Percentiles rank a stretch among this genome's conserved stretches.
Conservation (phyloP, 2,888 invertebrate genomes). For the Eupithecia vulgata region DNA sequence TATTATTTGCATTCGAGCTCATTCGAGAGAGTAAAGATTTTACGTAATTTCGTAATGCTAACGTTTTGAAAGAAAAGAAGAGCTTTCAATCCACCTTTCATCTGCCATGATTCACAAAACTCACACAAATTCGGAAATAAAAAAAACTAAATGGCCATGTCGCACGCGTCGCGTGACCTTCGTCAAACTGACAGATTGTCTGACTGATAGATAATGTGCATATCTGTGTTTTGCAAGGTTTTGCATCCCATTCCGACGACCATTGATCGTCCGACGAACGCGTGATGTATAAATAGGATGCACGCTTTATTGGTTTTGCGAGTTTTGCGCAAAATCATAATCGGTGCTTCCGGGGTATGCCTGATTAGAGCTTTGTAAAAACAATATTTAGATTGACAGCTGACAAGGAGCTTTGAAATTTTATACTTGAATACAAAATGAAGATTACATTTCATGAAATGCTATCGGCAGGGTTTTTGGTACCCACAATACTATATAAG, state of each 20-base stretch:
- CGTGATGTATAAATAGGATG: slow-evolving; percentile 29
- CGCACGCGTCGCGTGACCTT: slow-evolving; percentile 79
- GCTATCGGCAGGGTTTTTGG: too few relatives aligned
- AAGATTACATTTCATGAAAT: too few relatives aligned
- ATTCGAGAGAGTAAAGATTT: neutral
- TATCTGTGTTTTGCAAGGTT: slow-evolving; percentile 72
- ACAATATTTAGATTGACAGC: slow-evolving; percentile 20
- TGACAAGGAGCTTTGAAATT: neutral
- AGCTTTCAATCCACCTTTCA: neutral
- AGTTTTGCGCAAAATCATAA: slow-evolving; percentile 11
- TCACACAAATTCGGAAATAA: slow-evolving; percentile 22
- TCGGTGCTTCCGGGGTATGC: slow-evolving; percentile 32
- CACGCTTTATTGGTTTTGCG: slow-evolving; percentile 32
- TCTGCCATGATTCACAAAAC: neutral
- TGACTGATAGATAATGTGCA: slow-evolving; percentile 73
- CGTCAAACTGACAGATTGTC: slow-evolving; percentile 79
- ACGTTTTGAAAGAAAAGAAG: neutral
- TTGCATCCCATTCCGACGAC: slow-evolving; percentile 56
- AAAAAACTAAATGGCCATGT: slow-evolving; percentile 65
- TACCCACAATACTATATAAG: too few relatives aligned
- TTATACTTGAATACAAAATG: neutral
- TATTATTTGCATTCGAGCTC: too few relatives aligned
- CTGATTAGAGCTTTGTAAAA: slow-evolving; percentile 3
- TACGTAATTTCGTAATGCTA: neutral
- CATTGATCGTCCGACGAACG: slow-evolving; percentile 38